Base-by-base conservation (phyloP, 1,140 invertebrate genomes). In the Pseudachorutes palmiensis region DNA sequence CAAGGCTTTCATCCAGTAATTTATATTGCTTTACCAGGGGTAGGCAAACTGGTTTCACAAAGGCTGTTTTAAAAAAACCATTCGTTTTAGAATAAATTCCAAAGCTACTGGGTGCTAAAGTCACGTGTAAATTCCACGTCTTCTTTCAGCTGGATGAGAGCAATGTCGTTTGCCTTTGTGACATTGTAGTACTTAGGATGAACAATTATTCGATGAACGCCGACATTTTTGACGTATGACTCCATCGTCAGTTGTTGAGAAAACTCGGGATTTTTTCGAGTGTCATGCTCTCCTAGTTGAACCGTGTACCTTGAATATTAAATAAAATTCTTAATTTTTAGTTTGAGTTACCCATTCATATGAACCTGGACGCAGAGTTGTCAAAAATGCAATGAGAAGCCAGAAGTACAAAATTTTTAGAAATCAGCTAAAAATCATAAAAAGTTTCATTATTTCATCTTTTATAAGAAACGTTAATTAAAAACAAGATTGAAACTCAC, bases 81-180 rank as follows among this genome's bases (percentile, higher is more conserved):
- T 55, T 24, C 30, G 26, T 45, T 60, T 66, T 51, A 24, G 2
- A 1, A 32, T 5, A 66, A 26, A 48, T 48, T 61, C n/a, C 16
- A 28, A 48, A 5, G 5, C 1, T 29, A 24, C 36, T 61, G 45
- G 33, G 26, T 9, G 69, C 36, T 2, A 3, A 32, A 65, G 22
- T 65, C 28, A 65, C 63, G 45, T 12, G 33, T 51, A 66, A 85
- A 82, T 69, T 83, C 77, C 1, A 81, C 81, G 1, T 80, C 76
- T 62, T 74, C 67, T 0, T 77, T 72, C 0, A 87, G 75, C 72
- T 84, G 79, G 49, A 88, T 77, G 1, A 88, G 74, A 1, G 81
- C 86, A 61, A 88, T 84, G 70, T 88, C 86, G 72, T 87, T 83
- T 31, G 76, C 76, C 1, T 82, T 73, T 1, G 66, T 79, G 0